Percentiles rank a stretch among this genome's conserved stretches.
Evolutionary conservation across 2,113 vertebrate species (phyloP).

Genomic region (Geothlypis trichas): DNA sequence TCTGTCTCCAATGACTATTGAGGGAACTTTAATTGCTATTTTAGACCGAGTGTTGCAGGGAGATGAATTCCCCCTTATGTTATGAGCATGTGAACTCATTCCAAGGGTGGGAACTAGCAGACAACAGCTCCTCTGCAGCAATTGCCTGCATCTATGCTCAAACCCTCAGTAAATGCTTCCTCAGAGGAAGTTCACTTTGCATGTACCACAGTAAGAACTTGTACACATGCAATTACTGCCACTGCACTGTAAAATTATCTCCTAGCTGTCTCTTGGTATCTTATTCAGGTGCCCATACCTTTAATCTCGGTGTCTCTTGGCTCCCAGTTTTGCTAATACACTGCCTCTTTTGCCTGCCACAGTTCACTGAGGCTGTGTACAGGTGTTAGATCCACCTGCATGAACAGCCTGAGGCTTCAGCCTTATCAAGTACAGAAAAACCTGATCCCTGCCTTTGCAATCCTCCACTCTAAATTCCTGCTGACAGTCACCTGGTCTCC

Average conservation of each 20-base stretch:
- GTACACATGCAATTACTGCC: not conserved
- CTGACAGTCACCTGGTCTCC: constrained; percentile 49
- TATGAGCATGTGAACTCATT: fast-evolving
- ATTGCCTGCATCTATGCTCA: not conserved
- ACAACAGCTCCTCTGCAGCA: not conserved
- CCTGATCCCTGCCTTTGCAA: constrained; percentile 37
- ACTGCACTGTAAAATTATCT: not conserved
- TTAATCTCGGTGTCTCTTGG: not conserved
- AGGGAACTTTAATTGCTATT: not conserved
- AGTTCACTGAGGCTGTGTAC: not conserved
- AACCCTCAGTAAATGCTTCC: not conserved
- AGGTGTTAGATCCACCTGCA: constrained; percentile 55
- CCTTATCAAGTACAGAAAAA: constrained; percentile 38
- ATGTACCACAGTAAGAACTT: not conserved
- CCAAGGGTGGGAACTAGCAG: not conserved
- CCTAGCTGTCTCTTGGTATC: not conserved
- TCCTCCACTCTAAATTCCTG: constrained; percentile 47
- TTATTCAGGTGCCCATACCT: not conserved
- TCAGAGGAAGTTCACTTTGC: not conserved
- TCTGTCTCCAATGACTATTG: not conserved
- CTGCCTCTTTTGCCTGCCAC: not conserved
- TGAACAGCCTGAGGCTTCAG: constrained; percentile 34
- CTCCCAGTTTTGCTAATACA: constrained; percentile 5
- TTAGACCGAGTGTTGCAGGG: not conserved
- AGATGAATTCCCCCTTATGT: not conserved